Evolutionary conservation across 2,113 vertebrate genomes (phyloP), one percentile per base, ranked within the genome.

Genomic region (Poicephalus gulielmi): DNA sequence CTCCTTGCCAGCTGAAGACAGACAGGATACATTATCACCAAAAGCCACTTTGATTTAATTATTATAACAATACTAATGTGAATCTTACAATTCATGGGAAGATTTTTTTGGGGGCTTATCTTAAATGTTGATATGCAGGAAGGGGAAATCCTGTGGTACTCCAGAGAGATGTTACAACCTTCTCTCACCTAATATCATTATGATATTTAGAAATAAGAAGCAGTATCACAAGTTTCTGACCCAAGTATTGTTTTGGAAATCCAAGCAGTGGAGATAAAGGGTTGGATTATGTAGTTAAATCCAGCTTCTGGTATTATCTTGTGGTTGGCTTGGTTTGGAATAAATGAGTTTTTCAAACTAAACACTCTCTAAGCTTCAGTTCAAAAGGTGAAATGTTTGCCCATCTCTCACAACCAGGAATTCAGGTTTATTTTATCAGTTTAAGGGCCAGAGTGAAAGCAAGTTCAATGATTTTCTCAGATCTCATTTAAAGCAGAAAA

Each of bases 321-420:
- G 88, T 57, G 76, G 68, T 86, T 86, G 74, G 28, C 19, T 93
- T 92, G 85, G 76, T 74, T 82, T 88, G 83, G 76, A 88, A 82
- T 68, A 41, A 81, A 86, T 83, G 50, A 4, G 2, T 17, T 88
- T 90, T 78, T 76, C 59, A 75, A 28, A 75, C 64, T 55, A n/a
- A 57, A 85, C 90, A 12, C 4, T 5, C 10, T 87, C 37, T 25
- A 9, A 23, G 23, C 39, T 93, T 44, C 57, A 73, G 64, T 50
- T 55, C 85, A 70, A 59, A 91, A 83, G 41, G 15, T 86, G 82
- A 62, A n/a, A 49, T 17, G 8, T 75, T 88, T 83, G 68, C 66
- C 79, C 68, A 64, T 44, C 76, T 60, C 86, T 75, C 60, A 52
- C 63, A 94, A 77, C 39, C 37, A 90, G 27, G 13, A 71, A 83